phyloP scores from a whole-genome alignment of 2,888 invertebrate genomes.

The Junonia oenone region DNA sequence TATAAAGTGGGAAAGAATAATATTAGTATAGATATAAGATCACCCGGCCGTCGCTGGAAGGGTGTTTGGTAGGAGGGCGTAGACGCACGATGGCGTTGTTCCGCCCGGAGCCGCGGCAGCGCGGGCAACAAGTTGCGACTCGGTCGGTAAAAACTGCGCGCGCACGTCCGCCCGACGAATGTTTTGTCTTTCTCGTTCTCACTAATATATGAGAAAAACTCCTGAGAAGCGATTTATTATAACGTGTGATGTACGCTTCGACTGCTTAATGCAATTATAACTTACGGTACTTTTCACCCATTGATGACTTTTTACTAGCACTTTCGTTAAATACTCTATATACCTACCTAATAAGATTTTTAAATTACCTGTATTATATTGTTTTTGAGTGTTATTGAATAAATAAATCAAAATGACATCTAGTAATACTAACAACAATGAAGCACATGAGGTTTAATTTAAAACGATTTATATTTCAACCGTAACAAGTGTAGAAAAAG shows the following conservation, averaged over 20 bases:
- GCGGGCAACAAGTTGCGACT: conserved; percentile 44
- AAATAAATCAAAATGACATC: too few species aligned
- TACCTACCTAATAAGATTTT: too few species aligned
- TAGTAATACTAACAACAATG: too few species aligned
- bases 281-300: neutral
- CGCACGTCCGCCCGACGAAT: conserved; percentile 36
- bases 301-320: neutral
- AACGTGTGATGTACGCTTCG: conserved; percentile 14
- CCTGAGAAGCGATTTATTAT: conserved; percentile 5
- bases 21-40: neutral
- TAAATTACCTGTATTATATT: neutral
- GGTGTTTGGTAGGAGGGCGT: conserved; percentile 2
- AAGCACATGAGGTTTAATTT: too few species aligned
- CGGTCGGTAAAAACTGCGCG: conserved; percentile 39
- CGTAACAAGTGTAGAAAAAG: too few species aligned
- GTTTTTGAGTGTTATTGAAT: too few species aligned
- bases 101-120: neutral
- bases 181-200: conserved; percentile 26
- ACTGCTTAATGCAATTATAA: conserved; percentile 11
- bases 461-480: too few species aligned
- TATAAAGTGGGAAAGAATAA: neutral
- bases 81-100: conserved; percentile 4
- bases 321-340: neutral
- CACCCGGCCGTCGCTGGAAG: too few species aligned
- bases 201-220: neutral